These are phyloP conservation scores for Mionectes macconnelli DNA, from an alignment of 2,113 vertebrate species.

Conservation along the genomic window DNA sequence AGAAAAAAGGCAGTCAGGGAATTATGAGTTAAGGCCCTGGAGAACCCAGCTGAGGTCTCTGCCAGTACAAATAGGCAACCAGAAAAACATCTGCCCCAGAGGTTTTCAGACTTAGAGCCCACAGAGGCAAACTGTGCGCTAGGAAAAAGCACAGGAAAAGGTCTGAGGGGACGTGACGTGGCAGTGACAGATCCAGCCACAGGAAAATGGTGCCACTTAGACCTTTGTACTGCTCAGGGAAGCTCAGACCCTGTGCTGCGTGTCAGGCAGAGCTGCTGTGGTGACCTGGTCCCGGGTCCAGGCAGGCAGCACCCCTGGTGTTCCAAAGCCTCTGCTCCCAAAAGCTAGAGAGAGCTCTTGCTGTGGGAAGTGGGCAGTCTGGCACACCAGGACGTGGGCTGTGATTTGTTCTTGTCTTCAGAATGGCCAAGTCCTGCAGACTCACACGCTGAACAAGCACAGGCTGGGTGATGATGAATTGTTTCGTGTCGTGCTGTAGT, in stretches of 20 bases:
- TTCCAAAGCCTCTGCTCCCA: neutral
- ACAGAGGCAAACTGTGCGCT: neutral
- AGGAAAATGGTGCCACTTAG: neutral
- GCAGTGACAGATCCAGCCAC: neutral
- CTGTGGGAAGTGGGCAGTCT: fast-evolving
- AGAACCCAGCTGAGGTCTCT: neutral
- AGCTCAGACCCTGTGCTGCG: neutral
- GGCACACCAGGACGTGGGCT: fast-evolving
- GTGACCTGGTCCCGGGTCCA: neutral
- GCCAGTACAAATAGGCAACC: neutral
- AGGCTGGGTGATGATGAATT: fast-evolving
- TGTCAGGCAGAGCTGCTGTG: neutral
- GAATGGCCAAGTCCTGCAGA: neutral
- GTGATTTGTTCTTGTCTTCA: fast-evolving
- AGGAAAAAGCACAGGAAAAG: neutral
- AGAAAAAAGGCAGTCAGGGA: neutral
- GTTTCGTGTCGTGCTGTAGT: fast-evolving
- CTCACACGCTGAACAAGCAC: fast-evolving
- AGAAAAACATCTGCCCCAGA: neutral
- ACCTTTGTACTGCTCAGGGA: fast-evolving
- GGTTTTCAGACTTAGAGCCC: neutral
- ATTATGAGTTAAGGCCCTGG: neutral
- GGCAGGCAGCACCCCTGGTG: fast-evolving
- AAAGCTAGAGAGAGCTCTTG: neutral
- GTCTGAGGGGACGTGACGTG: fast-evolving